These are phyloP conservation scores for Cylas formicarius DNA, from an alignment of 1,140 invertebrate genomes.

Conservation along the genomic window DNA sequence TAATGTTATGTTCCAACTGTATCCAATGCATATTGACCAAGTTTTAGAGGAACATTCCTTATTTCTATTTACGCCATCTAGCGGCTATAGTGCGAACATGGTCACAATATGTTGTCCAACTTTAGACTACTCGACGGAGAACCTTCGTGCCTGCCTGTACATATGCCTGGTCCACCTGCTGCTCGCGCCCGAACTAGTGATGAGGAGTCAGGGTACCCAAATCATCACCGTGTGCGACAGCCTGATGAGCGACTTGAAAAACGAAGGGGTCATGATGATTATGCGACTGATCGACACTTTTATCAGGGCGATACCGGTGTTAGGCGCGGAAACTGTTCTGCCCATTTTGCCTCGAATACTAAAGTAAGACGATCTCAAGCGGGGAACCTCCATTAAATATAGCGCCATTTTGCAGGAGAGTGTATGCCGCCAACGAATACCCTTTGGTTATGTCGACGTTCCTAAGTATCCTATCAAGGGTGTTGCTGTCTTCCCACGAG, in stretches of 20 bases:
- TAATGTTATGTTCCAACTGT: too few relatives aligned
- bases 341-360: slow-evolving; percentile 60
- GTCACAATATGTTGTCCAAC: slow-evolving; percentile 10
- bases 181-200: slow-evolving; percentile 71
- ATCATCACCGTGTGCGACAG: slow-evolving; percentile 61
- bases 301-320: slow-evolving; percentile 55
- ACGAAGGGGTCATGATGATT: slow-evolving; percentile 68
- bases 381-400: slow-evolving; percentile 1
- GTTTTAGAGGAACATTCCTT: too few relatives aligned
- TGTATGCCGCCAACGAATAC: slow-evolving; percentile 59
- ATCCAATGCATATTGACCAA: background rate
- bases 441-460: slow-evolving; percentile 67
- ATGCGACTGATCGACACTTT: slow-evolving; percentile 67
- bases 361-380: slow-evolving; percentile 54
- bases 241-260: slow-evolving; percentile 68
- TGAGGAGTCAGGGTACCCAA: slow-evolving; percentile 60
- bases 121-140: slow-evolving; percentile 72
- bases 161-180: slow-evolving; percentile 79
- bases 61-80: slow-evolving; percentile 2
- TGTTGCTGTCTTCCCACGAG: slow-evolving; percentile 66
- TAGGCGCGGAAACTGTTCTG: slow-evolving; percentile 58
- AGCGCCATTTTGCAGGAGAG: slow-evolving; percentile 43
- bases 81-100: background rate
- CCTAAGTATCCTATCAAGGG: slow-evolving; percentile 66
- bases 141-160: slow-evolving; percentile 66